phyloP scores from a whole-genome alignment of 2,113 vertebrate genomes.

The Ceyx margarethae region DNA sequence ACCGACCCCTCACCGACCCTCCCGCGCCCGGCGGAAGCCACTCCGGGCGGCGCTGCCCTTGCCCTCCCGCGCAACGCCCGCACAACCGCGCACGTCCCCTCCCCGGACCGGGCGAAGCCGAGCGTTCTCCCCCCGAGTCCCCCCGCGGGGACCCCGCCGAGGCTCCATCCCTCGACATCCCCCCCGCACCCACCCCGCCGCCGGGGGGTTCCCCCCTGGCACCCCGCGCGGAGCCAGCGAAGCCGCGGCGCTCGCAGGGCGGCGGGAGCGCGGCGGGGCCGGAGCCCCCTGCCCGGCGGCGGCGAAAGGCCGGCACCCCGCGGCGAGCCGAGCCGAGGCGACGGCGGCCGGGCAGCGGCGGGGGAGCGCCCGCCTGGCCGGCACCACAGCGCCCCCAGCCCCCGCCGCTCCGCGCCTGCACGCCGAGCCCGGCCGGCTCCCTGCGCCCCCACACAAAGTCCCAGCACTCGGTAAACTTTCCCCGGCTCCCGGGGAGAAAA shows the following conservation, averaged over 20 bases:
- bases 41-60: not conserved
- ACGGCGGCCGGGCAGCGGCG: too few species aligned
- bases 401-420: constrained; percentile 39
- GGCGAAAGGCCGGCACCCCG: not conserved
- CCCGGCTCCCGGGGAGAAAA: not conserved
- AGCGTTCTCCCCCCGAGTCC: not conserved
- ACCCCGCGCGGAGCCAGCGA: not conserved
- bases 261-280: not conserved
- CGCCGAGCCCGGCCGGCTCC: constrained; percentile 7
- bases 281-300: not conserved
- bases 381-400: constrained; percentile 52
- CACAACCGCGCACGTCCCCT: not conserved
- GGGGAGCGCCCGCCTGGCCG: not conserved
- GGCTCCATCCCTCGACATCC: not conserved
- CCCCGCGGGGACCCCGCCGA: constrained; percentile 43
- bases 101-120: not conserved
- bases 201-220: not conserved
- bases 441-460: constrained; percentile 34
- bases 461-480: not conserved
- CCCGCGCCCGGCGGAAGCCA: not conserved
- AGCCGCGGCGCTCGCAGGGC: not conserved
- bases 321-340: too few species aligned
- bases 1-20: not conserved
- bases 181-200: not conserved
- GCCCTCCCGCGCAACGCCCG: not conserved